Percentiles rank a stretch among this genome's conserved stretches.
These are phyloP conservation scores for Plecturocebus donacophilus DNA, from an alignment of 2,113 vertebrate species.

Conservation along the genomic window DNA sequence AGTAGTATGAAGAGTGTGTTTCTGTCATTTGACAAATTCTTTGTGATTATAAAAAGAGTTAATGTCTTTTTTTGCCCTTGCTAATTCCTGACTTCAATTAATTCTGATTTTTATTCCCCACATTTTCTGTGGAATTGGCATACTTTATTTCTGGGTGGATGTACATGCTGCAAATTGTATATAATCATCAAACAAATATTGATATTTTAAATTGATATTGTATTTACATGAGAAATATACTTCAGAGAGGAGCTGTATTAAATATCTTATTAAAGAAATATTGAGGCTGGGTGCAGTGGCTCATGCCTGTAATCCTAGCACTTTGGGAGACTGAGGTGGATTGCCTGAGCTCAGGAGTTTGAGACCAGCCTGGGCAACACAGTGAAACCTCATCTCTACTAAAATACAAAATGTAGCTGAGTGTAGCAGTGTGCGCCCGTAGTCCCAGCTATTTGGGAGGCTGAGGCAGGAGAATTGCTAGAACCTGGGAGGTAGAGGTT, in stretches of 20 bases:
- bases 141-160: background rate
- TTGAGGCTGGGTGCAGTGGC: too few relatives aligned
- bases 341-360: too few relatives aligned
- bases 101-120: background rate
- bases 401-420: too few relatives aligned
- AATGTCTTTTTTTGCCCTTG: background rate
- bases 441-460: too few relatives aligned
- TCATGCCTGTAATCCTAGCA: too few relatives aligned
- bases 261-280: background rate
- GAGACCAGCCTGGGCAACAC: too few relatives aligned
- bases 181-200: background rate
- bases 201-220: background rate
- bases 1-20: background rate
- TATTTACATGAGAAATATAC: background rate
- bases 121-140: background rate
- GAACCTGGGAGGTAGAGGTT: too few relatives aligned
- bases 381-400: too few relatives aligned
- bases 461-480: too few relatives aligned
- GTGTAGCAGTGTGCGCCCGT: fast-evolving
- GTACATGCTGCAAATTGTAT: background rate
- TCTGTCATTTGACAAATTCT: background rate
- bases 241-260: background rate
- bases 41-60: background rate
- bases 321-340: too few relatives aligned
- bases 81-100: background rate